Evolutionary conservation across 2,113 vertebrate genomes (phyloP).

Genomic region (Pelmatolapia mariae): DNA sequence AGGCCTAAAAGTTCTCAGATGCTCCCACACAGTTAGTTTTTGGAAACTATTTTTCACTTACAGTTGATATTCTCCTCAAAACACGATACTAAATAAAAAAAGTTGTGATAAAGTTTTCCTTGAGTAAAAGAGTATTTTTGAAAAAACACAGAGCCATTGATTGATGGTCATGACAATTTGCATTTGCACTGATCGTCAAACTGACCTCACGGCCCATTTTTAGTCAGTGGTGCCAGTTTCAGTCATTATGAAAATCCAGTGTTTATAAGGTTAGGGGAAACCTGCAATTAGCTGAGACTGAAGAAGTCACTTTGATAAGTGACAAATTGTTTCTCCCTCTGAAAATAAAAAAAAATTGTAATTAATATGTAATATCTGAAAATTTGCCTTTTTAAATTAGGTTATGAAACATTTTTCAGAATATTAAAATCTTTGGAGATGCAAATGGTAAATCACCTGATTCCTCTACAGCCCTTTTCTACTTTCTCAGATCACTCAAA

Average conservation of each 20-base stretch:
- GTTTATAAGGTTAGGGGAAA: neutral
- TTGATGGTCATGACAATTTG: neutral
- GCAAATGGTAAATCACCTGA: neutral
- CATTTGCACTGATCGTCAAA: neutral
- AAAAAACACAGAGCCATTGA: neutral
- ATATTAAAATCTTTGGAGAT: neutral
- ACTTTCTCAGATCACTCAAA: neutral
- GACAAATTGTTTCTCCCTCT: neutral
- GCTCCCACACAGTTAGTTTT: neutral
- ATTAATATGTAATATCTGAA: neutral
- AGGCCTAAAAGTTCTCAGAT: neutral
- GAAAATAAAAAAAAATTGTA: neutral
- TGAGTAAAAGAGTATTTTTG: neutral
- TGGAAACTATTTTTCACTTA: neutral
- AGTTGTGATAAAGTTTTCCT: rapidly evolving
- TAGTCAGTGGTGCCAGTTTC: neutral
- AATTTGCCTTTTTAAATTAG: neutral
- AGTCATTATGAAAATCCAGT: neutral
- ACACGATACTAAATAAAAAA: neutral
- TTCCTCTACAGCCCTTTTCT: neutral
- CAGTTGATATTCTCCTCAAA: neutral
- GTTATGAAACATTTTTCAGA: neutral
- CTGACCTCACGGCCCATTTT: neutral
- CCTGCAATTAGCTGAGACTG: neutral
- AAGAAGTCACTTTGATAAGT: neutral